These are phyloP conservation scores for Etia nguti DNA, from an alignment of 2,113 vertebrate species.

Conservation along the genomic window DNA sequence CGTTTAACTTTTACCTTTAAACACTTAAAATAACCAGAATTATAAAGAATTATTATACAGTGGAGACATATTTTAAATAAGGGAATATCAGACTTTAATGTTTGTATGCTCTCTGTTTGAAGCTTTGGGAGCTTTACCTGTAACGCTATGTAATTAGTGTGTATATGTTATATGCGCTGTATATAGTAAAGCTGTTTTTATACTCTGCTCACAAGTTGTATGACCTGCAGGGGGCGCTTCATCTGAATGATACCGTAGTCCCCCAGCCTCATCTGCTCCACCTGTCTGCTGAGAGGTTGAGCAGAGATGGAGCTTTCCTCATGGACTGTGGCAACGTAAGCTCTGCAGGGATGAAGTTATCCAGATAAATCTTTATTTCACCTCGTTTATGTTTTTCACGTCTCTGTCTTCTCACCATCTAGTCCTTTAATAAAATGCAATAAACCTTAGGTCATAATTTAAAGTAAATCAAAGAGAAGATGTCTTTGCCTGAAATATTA, in stretches of 20 bases:
- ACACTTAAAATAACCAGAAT: not conserved
- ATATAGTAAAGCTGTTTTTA: not conserved
- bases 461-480: not conserved
- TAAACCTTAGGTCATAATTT: not conserved
- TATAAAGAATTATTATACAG: not conserved
- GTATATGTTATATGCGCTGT: not conserved
- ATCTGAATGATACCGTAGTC: constrained; percentile 83
- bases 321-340: constrained; percentile 94
- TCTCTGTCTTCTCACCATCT: not conserved
- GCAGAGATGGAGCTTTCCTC: constrained; percentile 89
- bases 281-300: constrained; percentile 86
- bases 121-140: not conserved
- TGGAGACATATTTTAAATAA: not conserved
- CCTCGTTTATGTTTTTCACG: not conserved
- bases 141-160: not conserved
- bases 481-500: not conserved
- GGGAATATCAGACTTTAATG: not conserved
- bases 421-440: not conserved
- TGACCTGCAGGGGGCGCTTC: constrained; percentile 81
- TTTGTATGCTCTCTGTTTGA: not conserved
- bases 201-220: not conserved
- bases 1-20: not conserved
- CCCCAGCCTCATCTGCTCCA: constrained; percentile 90
- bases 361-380: not conserved
- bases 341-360: not conserved